Percentiles rank a stretch among this genome's conserved stretches.
phyloP scores from a whole-genome alignment of 1,140 invertebrate species.

The Aporrectodea caliginosa region DNA sequence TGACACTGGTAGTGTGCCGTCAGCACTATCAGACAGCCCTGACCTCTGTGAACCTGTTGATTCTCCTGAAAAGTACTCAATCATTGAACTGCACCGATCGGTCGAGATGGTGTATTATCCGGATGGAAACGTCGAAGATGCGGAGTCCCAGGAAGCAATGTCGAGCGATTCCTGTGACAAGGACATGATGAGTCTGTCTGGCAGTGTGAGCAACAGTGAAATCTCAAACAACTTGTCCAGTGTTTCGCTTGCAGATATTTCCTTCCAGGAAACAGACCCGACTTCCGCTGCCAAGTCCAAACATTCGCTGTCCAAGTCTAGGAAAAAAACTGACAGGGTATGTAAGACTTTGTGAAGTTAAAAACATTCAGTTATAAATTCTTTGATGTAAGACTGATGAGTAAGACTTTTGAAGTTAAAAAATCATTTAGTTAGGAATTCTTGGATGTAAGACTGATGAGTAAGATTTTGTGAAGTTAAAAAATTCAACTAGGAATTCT shows the following conservation, averaged over 20 bases:
- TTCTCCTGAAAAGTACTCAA: background rate
- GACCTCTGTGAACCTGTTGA: no score
- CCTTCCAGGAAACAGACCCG: background rate
- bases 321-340: constrained; percentile 13
- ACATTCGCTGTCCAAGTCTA: constrained; percentile 21
- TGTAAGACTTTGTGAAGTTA: background rate
- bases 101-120: no score
- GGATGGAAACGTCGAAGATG: background rate
- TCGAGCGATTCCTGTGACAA: background rate
- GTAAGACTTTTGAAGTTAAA: no score
- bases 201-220: background rate
- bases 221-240: background rate
- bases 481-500: no score
- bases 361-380: no score
- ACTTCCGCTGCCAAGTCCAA: background rate
- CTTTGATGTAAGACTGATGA: no score
- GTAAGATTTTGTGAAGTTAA: no score
- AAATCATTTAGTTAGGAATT: no score
- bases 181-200: background rate
- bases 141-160: background rate
- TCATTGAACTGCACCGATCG: background rate
- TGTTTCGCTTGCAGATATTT: background rate
- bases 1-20: background rate
- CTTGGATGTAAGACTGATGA: no score
- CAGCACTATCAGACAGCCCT: background rate